Conservation (phyloP, 1,140 invertebrate species). For the Papilio polyxenes region DNA sequence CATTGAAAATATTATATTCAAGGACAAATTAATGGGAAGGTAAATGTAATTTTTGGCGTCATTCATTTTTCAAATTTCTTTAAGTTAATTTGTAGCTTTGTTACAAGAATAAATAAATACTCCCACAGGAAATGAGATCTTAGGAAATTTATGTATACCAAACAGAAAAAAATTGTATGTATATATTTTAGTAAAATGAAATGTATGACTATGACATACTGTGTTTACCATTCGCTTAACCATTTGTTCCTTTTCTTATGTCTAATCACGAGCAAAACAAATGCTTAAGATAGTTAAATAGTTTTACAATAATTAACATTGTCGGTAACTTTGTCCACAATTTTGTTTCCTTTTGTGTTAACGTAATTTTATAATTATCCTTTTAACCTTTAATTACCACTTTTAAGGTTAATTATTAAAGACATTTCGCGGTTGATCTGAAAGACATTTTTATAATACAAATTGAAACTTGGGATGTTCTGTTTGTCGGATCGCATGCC, state of each 20-base stretch:
- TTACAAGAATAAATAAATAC: background rate
- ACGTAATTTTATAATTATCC: slow-evolving; percentile 9
- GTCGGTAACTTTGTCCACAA: background rate
- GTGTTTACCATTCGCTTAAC: background rate
- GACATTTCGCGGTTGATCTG: slow-evolving; percentile 8
- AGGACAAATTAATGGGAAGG: background rate
- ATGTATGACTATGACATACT: background rate
- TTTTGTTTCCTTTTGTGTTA: slow-evolving; percentile 23
- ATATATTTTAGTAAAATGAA: background rate
- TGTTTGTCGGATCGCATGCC: slow-evolving; percentile 1
- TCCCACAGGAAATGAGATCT: background rate
- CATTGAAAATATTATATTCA: background rate
- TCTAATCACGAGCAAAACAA: background rate
- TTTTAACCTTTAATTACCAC: slow-evolving; percentile 2
- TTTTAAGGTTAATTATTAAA: slow-evolving; percentile 8
- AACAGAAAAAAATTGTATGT: background rate
- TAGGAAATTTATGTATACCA: background rate
- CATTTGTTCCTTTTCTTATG: background rate
- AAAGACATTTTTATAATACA: slow-evolving; percentile 16
- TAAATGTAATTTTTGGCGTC: background rate
- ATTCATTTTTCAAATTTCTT: background rate
- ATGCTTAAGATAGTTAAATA: slow-evolving; percentile 19
- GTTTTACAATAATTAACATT: background rate
- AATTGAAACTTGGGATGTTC: slow-evolving; percentile 20
- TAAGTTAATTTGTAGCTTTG: background rate